Base-by-base conservation (phyloP, 53 echinoderm and acorn worm genomes). In the Henricia sp. region DNA sequence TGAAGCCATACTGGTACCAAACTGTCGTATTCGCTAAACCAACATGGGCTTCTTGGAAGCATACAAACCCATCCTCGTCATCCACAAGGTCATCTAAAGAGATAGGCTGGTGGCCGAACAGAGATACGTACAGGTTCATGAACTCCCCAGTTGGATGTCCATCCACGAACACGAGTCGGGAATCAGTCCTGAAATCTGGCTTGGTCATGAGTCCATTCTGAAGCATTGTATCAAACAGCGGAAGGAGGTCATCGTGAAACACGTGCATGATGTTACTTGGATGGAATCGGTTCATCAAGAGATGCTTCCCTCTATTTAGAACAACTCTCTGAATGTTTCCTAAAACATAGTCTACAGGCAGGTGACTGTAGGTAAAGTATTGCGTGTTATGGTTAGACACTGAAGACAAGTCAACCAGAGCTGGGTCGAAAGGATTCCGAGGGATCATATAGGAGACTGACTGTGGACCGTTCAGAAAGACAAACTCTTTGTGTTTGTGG, bases 1-100 rank as follows among this genome's bases (percentile, higher is more conserved):
- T 36, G 53, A 99, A 99, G 23, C 99, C 99, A 89, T 99, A 99
- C 85, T 99, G 99, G 80, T 99, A 99, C 99, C 99, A 99, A 6
- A 80, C 86, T 46, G 99, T 90, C 6, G 57, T 21, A n/a, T n/a
- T n/a, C n/a, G n/a, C n/a, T n/a, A n/a, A n/a, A n/a, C n/a, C n/a
- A n/a, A n/a, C n/a, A n/a, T n/a, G n/a, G n/a, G n/a, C n/a, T n/a
- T n/a, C n/a, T n/a, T n/a, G n/a, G n/a, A n/a, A n/a, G n/a, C n/a
- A n/a, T n/a, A n/a, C n/a, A n/a, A n/a, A n/a, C n/a, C n/a, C n/a
- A n/a, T n/a, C 43, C 3, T 27, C 46, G 6, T 83, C 28, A 33
- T 36, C 56, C 21, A 80, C 40, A 17, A 83, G 67, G 42, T 91
- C 85, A 5, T 53, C 27, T 78, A 53, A 90, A 35, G 92, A 74